phyloP scores from a whole-genome alignment of 2,797 vertebrate genomes.

The Parotocinclus haroldoi region DNA sequence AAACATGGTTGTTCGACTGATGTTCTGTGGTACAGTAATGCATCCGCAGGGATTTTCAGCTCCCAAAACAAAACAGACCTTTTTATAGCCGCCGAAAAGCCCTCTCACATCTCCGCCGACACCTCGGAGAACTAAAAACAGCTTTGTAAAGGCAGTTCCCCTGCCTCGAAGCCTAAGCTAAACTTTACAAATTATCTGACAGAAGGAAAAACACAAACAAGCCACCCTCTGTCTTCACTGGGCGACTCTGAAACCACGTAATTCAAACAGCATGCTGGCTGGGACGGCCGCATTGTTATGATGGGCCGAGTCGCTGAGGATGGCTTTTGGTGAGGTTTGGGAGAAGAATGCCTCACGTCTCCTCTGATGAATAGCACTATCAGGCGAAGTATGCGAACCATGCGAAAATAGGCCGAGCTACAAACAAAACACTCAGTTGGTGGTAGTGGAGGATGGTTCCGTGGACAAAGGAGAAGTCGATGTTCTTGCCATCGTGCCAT shows the following conservation, averaged over 20 bases:
- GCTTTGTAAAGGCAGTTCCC: constrained; percentile 38
- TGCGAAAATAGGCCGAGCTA: constrained; percentile 71
- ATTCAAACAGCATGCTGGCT: constrained; percentile 70
- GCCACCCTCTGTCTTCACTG: constrained; percentile 21
- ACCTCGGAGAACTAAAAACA: constrained; percentile 48
- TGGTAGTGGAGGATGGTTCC: constrained; percentile 55
- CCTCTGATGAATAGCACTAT: constrained; percentile 66
- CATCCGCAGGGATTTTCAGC: too few species aligned
- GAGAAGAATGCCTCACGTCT: constrained; percentile 67
- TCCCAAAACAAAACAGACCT: too few species aligned
- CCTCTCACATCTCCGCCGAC: constrained; percentile 28
- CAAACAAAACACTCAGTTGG: constrained; percentile 70
- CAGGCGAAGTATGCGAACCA: constrained; percentile 71
- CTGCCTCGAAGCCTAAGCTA: constrained; percentile 45
- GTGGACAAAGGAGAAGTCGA: constrained; percentile 48
- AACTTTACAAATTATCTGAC: constrained; percentile 60
- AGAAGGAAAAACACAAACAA: constrained; percentile 45
- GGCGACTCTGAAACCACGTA: constrained; percentile 51
- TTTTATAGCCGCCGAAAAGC: too few species aligned
- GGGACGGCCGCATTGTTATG: constrained; percentile 64
- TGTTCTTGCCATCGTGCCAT: constrained; percentile 32
- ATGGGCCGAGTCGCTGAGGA: constrained; percentile 52
- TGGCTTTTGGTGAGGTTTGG: constrained; percentile 68
- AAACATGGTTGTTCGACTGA: too few species aligned
- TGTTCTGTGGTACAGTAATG: too few species aligned